phyloP scores from a whole-genome alignment of 2,888 invertebrate species.

The Nezara viridula region DNA sequence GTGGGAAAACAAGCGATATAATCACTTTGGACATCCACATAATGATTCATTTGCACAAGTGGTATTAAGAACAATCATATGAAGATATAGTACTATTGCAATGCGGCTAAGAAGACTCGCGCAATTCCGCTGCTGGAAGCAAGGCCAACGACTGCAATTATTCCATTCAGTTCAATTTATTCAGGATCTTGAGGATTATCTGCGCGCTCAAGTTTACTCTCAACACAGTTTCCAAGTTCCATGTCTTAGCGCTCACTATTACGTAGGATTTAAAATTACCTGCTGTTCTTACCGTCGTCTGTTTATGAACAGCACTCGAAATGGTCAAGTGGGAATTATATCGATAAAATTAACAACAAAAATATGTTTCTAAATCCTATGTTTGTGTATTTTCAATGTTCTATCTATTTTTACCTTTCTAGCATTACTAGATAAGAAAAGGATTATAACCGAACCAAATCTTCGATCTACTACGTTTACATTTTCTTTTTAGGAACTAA shows the following conservation, averaged over 20 bases:
- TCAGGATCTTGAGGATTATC: constrained; percentile 21
- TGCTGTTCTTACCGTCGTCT: too few species aligned
- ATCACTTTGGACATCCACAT: neutral
- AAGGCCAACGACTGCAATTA: constrained; percentile 4
- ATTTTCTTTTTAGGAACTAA: too few species aligned
- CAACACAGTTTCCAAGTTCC: neutral
- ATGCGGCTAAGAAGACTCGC: neutral
- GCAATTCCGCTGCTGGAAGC: neutral
- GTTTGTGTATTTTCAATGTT: too few species aligned
- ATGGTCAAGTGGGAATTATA: too few species aligned
- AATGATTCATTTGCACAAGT: neutral
- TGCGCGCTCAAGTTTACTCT: neutral
- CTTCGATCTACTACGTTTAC: too few species aligned
- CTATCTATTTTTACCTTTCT: too few species aligned
- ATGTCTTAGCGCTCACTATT: neutral
- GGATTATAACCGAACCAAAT: too few species aligned
- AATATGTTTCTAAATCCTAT: too few species aligned
- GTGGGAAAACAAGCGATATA: neutral
- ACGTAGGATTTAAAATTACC: neutral
- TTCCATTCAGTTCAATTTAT: constrained; percentile 49
- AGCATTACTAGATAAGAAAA: too few species aligned
- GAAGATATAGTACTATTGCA: constrained; percentile 20
- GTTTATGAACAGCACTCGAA: too few species aligned
- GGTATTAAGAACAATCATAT: neutral
- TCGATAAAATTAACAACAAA: too few species aligned